Evolutionary conservation across 2,888 invertebrate genomes (phyloP), one percentile per base, ranked within the genome.

Genomic region (Pegoplata infirma): DNA sequence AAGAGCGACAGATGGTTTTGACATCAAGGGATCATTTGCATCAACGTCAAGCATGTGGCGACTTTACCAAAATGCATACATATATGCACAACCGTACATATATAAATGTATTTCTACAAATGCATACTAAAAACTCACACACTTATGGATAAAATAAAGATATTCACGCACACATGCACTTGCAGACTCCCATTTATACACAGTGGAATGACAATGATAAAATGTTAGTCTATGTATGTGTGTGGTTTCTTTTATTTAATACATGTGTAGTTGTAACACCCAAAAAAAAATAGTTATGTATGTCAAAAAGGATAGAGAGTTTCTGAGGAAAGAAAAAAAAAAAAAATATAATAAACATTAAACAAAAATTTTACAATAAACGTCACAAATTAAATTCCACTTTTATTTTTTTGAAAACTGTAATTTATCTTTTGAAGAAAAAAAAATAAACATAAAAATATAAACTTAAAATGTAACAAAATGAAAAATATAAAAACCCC

Each of bases 1-100:
- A 12, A 44, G 32, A 63, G 66, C 49, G 61, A 74, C 74, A 75
- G 56, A 71, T 75, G 74, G 55, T 71, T 74, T 49, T 79, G 74
- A 67, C 74, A 79, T 75, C 74, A 56, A 67, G 74, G 74, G 66
- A 79, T 79, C 78, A 75, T 79, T 79, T 79, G 74, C 78, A 79
- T 79, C 78, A 79, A 79, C 78, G 74, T 79, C 78, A 71, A 66
- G 47, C 61, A 68, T 71, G 66, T 66, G 61, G 66, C 69, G 55
- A 32, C 55, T 56, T 46, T 49, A 68, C 55, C 17, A 25, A 61
- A 74, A 66, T 78, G 53, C 53, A 69, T 49, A 46, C 36, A 14
- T 49, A 72, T 7, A 64, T n/a, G 56, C 12, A 51, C 14, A 21
- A 32, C n/a, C 36, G 19, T 19, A 36, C 10, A n/a, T 17, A n/a